Evolutionary conservation across 1,140 invertebrate species (phyloP), one percentile per base, ranked within the genome.

Genomic region (Vanessa tameamea): DNA sequence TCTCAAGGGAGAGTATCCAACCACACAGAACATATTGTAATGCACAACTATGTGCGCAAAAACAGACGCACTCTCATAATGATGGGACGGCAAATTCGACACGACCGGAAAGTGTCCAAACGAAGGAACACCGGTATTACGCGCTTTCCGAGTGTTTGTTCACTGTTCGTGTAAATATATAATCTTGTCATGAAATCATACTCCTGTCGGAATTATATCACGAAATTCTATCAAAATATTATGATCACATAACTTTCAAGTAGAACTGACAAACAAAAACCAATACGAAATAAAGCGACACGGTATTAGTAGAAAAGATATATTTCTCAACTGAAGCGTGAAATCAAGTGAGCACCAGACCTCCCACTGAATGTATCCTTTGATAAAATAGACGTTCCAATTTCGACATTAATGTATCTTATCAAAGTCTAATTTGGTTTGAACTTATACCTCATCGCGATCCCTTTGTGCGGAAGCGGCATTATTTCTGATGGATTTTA

Each of bases 241-340:
- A 0, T 13, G n/a, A 23, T 23, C 55, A 16, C 14, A n/a, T 59
- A 59, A 59, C 57, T n/a, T 55, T 20, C 23, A 57, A 23, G 37
- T 43, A 5, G 37, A 57, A 57, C 16, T 57, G 53, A 23, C 31
- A 15, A 26, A 61, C 57, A 14, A 37, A 9, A 57, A 13, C 53
- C 23, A 23, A 61, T 61, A 61, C 4, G 57, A 61, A 61, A 59
- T 59, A 59, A 61, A 15, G 26, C 13, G 57, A 26, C 55, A 57
- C 16, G 20, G 14, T 61, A 61, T 61, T 61, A 31, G 57, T 61
- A 37, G 57, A 37, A 61, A 61, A 61, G 26, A 61, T 61, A 37
- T 61, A 61, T 61, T 61, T 61, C 57, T 15, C 57, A 31, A 61
- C 57, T 61, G 57, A 61, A 61, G 57, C 57, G 57, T 61, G 57